Base-by-base conservation (phyloP, 1,140 invertebrate species). In the Drosophila aff. region DNA sequence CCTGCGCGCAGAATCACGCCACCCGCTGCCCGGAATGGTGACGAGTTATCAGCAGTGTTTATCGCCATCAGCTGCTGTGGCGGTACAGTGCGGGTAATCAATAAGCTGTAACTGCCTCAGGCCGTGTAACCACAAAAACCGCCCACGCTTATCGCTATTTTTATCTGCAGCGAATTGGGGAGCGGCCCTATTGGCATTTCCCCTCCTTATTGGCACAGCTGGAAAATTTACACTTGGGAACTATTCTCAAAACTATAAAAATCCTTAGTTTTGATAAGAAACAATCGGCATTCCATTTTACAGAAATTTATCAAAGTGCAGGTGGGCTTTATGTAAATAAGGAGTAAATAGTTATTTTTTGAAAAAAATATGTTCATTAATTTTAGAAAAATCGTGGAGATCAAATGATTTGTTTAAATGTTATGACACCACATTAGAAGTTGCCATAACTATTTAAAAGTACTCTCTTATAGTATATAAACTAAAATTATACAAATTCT, bases 1-100 rank as follows among this genome's bases (percentile, higher is more conserved):
- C 74, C 55, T 69, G 75, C 63, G 64, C 75, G n/a, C 50, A 57
- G 49, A 69, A 58, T 61, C 57, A 77, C 64, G 65, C 63, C 75
- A 76, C 62, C 62, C 62, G 40, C 49, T 11, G 60, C 26, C 40
- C 57, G 36, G 41, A 10, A 73, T 44, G 23, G 47, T 53, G 58
- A 53, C 53, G 38, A 43, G 40, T 59, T 79, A 78, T 78, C 64
- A 59, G 57, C 60, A 15, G 23, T 36, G 16, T 58, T 60, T 59
- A 57, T 78, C 76, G 69, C 16, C 57, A 68, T 62, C 76, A 79
- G 75, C 65, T 71, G 76, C 44, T 59, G 44, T 9, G 16, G 15
- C 28, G 33, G 38, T 60, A 71, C 49, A 63, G 64, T 60, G 33
- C 64, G 36, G 43, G 40, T 46, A 78, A 78, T 78, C 76, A 79